These are phyloP conservation scores for Carpatolechia fugitivella DNA, from an alignment of 2,888 invertebrate species.

Conservation along the genomic window DNA sequence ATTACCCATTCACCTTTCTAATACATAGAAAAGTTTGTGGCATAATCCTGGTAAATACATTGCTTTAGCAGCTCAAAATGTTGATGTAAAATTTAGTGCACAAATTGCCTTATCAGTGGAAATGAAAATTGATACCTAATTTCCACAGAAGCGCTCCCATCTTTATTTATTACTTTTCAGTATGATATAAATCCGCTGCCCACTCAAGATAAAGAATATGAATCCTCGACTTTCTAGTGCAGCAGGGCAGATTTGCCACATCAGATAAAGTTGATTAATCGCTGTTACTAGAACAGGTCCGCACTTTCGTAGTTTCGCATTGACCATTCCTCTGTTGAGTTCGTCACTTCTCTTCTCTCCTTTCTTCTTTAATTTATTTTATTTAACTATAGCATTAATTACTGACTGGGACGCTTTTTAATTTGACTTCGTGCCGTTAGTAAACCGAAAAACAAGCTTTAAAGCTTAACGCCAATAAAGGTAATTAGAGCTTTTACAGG, in stretches of 20 bases:
- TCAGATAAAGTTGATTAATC: constrained; percentile 59
- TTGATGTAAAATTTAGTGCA: no score
- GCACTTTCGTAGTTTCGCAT: constrained; percentile 35
- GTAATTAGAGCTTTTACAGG: no score
- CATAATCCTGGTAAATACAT: no score
- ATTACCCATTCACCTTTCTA: no score
- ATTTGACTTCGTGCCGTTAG: no score
- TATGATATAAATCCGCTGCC: neutral
- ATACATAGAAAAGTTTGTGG: no score
- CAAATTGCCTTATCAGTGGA: no score
- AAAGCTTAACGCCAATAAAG: no score
- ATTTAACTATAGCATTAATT: neutral
- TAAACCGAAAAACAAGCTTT: no score
- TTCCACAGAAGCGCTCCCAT: neutral
- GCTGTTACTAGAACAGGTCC: constrained; percentile 38
- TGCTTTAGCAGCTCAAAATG: no score
- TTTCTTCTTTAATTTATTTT: neutral
- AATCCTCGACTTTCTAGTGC: constrained; percentile 33
- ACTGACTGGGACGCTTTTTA: no score
- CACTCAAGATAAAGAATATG: neutral
- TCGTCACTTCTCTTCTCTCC: constrained; percentile 47
- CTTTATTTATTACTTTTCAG: neutral
- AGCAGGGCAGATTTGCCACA: constrained; percentile 34
- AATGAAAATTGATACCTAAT: no score
- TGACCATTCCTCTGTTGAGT: constrained; percentile 28